Evolutionary conservation across 2,888 invertebrate species (phyloP).

Genomic region (Pristionchus mayeri): DNA sequence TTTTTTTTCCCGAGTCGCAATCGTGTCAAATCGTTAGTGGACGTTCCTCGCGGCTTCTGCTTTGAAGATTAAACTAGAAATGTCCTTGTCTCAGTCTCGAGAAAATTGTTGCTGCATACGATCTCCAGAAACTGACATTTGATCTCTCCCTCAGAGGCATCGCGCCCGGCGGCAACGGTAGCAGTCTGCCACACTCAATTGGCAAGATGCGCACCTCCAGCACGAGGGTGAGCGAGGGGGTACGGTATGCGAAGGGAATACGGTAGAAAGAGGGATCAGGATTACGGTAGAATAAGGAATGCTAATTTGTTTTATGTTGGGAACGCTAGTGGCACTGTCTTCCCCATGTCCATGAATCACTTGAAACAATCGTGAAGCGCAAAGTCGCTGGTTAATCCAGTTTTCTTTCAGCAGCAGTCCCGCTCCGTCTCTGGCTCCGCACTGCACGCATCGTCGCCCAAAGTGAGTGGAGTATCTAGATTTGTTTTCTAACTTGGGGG

Average conservation of each 20-base stretch:
- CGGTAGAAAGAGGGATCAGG: not conserved
- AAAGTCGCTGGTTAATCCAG: not conserved
- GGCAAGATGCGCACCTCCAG: slow-evolving; percentile 22
- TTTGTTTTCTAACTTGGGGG: too few relatives aligned
- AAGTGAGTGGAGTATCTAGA: not conserved
- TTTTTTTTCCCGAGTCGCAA: too few relatives aligned
- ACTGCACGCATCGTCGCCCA: slow-evolving; percentile 22
- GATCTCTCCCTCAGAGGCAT: slow-evolving; percentile 11
- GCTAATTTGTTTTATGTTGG: too few relatives aligned
- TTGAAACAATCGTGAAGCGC: too few relatives aligned
- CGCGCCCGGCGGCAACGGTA: not conserved
- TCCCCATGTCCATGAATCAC: too few relatives aligned
- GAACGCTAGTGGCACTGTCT: too few relatives aligned
- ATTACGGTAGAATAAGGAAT: too few relatives aligned
- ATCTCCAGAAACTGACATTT: not conserved
- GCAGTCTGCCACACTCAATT: slow-evolving; percentile 18
- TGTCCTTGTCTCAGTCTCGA: too few relatives aligned
- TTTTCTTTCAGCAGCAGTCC: not conserved
- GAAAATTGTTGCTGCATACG: too few relatives aligned
- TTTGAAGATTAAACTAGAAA: too few relatives aligned
- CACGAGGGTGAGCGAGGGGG: not conserved
- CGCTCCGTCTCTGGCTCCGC: slow-evolving; percentile 32
- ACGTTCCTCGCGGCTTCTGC: too few relatives aligned
- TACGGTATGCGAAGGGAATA: not conserved
- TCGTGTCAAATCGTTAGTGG: too few relatives aligned